Evolutionary conservation across 2,113 vertebrate species (phyloP).

Genomic region (Callorhinus ursinus): DNA sequence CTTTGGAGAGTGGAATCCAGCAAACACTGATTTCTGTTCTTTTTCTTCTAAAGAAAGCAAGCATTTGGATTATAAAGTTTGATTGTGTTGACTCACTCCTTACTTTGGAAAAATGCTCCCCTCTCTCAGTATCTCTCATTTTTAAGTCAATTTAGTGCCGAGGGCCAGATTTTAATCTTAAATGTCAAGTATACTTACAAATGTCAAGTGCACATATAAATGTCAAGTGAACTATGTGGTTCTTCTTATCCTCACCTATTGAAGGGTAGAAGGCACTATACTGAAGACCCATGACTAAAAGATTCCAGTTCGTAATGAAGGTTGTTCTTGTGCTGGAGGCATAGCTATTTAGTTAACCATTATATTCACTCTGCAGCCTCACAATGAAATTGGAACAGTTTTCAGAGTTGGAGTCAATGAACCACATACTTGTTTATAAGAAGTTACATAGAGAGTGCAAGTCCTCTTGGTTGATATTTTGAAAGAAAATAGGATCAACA

Average conservation of each 20-base stretch:
- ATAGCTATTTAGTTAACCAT: slow-evolving; percentile 25
- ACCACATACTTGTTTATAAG: slow-evolving; percentile 58
- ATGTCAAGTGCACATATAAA: slow-evolving; percentile 71
- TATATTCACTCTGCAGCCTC: slow-evolving; percentile 47
- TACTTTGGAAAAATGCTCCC: slow-evolving; percentile 11
- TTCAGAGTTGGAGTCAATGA: slow-evolving; percentile 65
- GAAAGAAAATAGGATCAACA: slow-evolving; percentile 50
- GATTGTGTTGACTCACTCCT: not conserved
- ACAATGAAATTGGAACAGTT: not conserved
- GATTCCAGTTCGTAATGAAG: slow-evolving; percentile 37
- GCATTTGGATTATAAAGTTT: slow-evolving; percentile 42
- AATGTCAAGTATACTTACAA: slow-evolving; percentile 73
- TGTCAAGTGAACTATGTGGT: slow-evolving; percentile 67
- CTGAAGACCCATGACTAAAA: not conserved
- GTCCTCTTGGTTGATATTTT: slow-evolving; percentile 51
- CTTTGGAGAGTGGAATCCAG: not conserved
- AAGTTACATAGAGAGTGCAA: slow-evolving; percentile 53
- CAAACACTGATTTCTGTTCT: slow-evolving; percentile 1
- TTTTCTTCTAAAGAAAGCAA: slow-evolving; percentile 34
- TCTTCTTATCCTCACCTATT: slow-evolving; percentile 44
- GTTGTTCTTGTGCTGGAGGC: slow-evolving; percentile 31
- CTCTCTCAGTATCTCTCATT: slow-evolving; percentile 43
- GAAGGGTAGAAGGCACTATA: slow-evolving; percentile 24
- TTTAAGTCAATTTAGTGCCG: slow-evolving; percentile 62
- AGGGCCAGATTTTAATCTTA: slow-evolving; percentile 58